These are phyloP conservation scores for Charadrius vociferus DNA, from an alignment of 2,113 vertebrate genomes.

Conservation along the genomic window DNA sequence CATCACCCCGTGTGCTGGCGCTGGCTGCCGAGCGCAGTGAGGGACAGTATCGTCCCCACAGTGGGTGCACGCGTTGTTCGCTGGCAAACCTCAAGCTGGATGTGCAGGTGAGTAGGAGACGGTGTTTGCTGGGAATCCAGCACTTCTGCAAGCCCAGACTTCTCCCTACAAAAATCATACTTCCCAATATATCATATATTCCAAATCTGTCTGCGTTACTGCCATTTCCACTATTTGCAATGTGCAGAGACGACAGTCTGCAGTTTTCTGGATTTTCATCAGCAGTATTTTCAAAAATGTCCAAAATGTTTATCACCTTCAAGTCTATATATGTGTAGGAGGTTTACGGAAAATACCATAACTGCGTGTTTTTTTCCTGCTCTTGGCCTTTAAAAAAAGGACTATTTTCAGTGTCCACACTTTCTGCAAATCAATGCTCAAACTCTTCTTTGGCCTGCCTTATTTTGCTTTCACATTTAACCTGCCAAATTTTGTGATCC, in stretches of 20 bases:
- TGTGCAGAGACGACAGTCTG: background rate
- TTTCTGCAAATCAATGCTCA: background rate
- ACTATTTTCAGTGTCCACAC: background rate
- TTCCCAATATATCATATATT: background rate
- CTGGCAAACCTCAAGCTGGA: background rate
- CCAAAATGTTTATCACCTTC: background rate
- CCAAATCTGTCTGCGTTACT: background rate
- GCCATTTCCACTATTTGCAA: background rate
- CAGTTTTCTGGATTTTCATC: background rate
- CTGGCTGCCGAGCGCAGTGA: background rate
- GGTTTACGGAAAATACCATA: background rate
- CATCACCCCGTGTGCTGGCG: background rate
- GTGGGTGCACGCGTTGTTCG: accelerated
- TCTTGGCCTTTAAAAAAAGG: background rate
- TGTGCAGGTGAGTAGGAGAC: background rate
- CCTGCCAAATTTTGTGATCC: background rate
- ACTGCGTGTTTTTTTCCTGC: background rate
- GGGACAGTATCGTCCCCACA: background rate
- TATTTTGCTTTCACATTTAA: background rate
- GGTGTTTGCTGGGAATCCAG: background rate
- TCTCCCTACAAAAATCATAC: background rate
- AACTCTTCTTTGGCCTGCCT: background rate
- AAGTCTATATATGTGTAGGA: background rate
- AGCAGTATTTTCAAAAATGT: background rate
- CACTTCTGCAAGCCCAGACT: background rate